These are phyloP conservation scores for Ceuthmochares aereus DNA, from an alignment of 2,113 vertebrate genomes.

Conservation along the genomic window DNA sequence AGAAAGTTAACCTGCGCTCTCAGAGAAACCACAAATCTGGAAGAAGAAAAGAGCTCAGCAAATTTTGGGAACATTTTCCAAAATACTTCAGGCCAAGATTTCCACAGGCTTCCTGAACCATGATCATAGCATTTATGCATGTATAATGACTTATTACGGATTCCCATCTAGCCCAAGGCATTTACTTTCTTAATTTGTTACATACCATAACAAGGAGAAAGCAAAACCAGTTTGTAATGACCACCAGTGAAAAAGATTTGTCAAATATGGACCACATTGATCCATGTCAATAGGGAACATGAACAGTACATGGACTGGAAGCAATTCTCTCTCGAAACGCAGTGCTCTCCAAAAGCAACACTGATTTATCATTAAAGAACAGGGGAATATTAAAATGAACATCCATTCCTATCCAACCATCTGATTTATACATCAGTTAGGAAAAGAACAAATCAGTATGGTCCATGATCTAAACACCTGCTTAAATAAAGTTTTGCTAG, in stretches of 20 bases:
- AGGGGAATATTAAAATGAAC: neutral
- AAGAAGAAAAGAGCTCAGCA: conserved; percentile 31
- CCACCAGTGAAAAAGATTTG: neutral
- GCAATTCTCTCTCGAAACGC: neutral
- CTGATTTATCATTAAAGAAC: neutral
- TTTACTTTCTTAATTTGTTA: conserved; percentile 16
- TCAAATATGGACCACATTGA: neutral
- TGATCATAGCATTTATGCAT: neutral
- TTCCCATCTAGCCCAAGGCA: conserved; percentile 25
- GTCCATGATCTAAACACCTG: neutral
- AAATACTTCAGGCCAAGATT: conserved; percentile 17
- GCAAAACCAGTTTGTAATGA: conserved; percentile 17
- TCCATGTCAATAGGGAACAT: neutral
- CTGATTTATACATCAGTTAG: neutral
- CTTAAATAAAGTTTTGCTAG: neutral
- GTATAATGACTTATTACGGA: conserved; percentile 10
- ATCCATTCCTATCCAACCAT: neutral
- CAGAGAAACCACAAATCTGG: conserved; percentile 20
- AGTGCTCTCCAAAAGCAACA: neutral
- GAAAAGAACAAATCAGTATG: neutral
- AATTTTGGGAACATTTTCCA: conserved; percentile 10
- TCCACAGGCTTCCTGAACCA: conserved; percentile 24
- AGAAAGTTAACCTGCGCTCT: neutral
- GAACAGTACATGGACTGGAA: neutral
- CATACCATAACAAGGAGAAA: conserved; percentile 23